Base-by-base conservation (phyloP, 1,140 invertebrate species). In the Whitmania pigra region DNA sequence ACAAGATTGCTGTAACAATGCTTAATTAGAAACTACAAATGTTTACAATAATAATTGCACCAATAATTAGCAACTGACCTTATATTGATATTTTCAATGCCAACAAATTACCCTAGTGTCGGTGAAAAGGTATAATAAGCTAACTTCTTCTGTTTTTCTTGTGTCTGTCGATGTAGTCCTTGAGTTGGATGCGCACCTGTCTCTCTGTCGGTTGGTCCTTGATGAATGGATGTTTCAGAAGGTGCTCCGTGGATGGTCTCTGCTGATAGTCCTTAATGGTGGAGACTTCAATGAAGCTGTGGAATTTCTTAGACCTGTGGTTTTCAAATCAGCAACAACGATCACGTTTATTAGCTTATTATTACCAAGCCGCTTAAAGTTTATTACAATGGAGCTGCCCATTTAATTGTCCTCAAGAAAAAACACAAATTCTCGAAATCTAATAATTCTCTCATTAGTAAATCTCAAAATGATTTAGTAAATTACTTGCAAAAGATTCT, bases 221-320 rank as follows among this genome's bases (percentile, higher is more conserved):
- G 77, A 99, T 97, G 82, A 98, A 99, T 63, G 92, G 87, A 86
- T 99, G 94, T 83, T 95, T 97, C 69, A 99, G 83, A 71, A 99
- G 86, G 80, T 97, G 91, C 82, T 99, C 96, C 75, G 97, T 99
- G 82, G 95, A 97, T 73, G 95, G 95, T 77, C 97, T 85, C 83
- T 95, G 92, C 81, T 94, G 93, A 83, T 98, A 99, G 84, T 98
- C 94, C 84, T 99, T 98, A 27, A 97, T 92, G 80, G 93, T 83
- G 75, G 91, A 90, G 25, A 88, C 89, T 80, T 92, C 90, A 76
- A 93, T 90, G 81, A 91, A 93, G 77, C 80, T 80, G 57, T 80
- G 82, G 76, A 86, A 85, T 76, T 84, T 84, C 71, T 82, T 82
- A 2, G 81, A 80, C 82, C 82, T 82, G 69, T 53, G 73, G 25